Conservation (phyloP, 2,888 invertebrate genomes). For the Dascillus cervinus region DNA sequence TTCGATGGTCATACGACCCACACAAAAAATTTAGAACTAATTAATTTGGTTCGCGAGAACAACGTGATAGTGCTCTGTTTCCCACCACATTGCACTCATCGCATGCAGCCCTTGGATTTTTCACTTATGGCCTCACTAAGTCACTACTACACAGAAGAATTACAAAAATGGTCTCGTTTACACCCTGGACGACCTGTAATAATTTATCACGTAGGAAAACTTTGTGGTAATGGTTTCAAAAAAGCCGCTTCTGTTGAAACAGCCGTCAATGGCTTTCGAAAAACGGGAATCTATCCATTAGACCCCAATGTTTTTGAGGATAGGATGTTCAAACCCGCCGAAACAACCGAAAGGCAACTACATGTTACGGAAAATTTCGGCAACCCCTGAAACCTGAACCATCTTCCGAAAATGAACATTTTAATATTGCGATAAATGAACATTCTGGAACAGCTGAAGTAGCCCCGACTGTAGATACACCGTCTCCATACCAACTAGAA, state of each 20-base stretch:
- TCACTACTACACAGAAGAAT: constrained; percentile 19
- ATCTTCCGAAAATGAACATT: no score
- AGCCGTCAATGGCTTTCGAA: constrained; percentile 20
- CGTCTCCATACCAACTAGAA: no score
- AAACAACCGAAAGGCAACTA: constrained; percentile 2
- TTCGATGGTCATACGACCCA: constrained; percentile 18
- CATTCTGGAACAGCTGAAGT: no score
- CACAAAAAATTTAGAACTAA: constrained; percentile 23
- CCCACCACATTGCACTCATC: constrained; percentile 24
- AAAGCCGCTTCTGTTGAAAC: constrained; percentile 17
- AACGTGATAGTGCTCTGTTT: constrained; percentile 24
- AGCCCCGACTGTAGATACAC: no score
- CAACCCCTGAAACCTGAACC: no score
- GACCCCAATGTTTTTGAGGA: constrained; percentile 2
- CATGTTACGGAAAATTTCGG: no score
- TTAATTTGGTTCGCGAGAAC: constrained; percentile 16
- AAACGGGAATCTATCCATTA: constrained; percentile 13
- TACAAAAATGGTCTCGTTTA: constrained; percentile 17
- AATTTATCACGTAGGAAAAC: constrained; percentile 19
- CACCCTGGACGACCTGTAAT: constrained; percentile 20
- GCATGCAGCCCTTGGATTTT: constrained; percentile 21
- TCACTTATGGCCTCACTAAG: constrained; percentile 21
- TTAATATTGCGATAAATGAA: no score
- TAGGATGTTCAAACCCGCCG: constrained; percentile 1
- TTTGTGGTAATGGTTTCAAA: constrained; percentile 17